phyloP scores from a whole-genome alignment of 2,888 invertebrate genomes.

The Callyntrura guangdongensis region DNA sequence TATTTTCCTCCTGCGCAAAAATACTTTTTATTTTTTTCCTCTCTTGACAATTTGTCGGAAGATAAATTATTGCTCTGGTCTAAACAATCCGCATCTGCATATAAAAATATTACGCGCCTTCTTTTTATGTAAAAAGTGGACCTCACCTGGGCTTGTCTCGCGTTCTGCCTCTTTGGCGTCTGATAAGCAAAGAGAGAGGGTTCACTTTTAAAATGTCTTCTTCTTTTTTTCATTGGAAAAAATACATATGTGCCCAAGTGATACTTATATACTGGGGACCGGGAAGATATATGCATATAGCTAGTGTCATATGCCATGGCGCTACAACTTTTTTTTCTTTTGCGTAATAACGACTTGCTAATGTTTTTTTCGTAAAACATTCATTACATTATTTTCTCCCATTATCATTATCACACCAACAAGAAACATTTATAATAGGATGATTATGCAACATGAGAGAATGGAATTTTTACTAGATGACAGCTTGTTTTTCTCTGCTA shows the following conservation, averaged over 20 bases:
- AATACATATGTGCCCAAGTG: background rate
- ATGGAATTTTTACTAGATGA: slow-evolving; percentile 63
- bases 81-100: background rate
- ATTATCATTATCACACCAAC: slow-evolving; percentile 47
- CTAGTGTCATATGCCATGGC: background rate
- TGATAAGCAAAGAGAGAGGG: background rate
- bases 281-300: no score
- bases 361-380: slow-evolving; percentile 23
- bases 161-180: slow-evolving; percentile 14
- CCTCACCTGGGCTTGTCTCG: no score
- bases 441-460: slow-evolving; percentile 41
- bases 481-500: slow-evolving; percentile 46
- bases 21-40: background rate
- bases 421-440: slow-evolving; percentile 48
- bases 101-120: no score
- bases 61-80: slow-evolving; percentile 70
- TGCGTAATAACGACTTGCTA: slow-evolving; percentile 62
- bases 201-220: slow-evolving; percentile 13
- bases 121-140: slow-evolving; percentile 25
- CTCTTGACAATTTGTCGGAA: slow-evolving; percentile 74
- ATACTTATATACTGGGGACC: slow-evolving; percentile 10
- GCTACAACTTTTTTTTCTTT: background rate
- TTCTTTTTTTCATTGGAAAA: slow-evolving; percentile 1
- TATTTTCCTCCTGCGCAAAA: background rate
- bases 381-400: slow-evolving; percentile 42